phyloP scores from a whole-genome alignment of 2,113 vertebrate genomes.

The Grantiella picta region DNA sequence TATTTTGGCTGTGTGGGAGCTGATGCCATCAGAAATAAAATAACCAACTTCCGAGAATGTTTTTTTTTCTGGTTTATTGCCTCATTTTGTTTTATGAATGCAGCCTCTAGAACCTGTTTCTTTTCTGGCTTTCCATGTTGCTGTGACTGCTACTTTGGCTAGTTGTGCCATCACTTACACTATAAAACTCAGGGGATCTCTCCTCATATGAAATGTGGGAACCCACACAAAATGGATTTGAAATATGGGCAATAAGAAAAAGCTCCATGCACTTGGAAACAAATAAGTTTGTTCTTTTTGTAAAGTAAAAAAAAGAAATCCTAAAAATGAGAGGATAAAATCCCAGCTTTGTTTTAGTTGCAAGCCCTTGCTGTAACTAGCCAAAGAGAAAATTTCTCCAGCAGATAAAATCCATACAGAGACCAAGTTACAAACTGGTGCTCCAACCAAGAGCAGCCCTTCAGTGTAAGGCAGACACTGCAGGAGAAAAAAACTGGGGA shows the following conservation, averaged over 20 bases:
- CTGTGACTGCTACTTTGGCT: not conserved
- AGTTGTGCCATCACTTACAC: not conserved
- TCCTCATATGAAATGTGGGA: not conserved
- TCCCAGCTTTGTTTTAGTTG: not conserved
- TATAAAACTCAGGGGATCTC: not conserved
- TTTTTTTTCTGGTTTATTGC: constrained; percentile 9
- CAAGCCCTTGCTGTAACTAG: not conserved
- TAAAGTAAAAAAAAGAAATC: not conserved
- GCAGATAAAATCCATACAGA: not conserved
- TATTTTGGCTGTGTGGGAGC: not conserved
- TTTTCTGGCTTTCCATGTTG: not conserved
- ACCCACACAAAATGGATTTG: not conserved
- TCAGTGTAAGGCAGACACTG: not conserved
- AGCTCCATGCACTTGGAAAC: not conserved
- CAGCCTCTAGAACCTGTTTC: not conserved
- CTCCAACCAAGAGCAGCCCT: not conserved
- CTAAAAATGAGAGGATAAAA: not conserved
- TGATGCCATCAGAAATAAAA: constrained; percentile 23
- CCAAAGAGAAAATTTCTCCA: not conserved
- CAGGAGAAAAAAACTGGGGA: not conserved
- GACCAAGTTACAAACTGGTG: not conserved
- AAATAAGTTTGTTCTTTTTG: not conserved
- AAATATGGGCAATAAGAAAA: not conserved
- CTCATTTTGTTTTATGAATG: constrained; percentile 46
- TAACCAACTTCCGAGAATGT: not conserved